phyloP scores from a whole-genome alignment of 2,888 invertebrate species.

The Chironomus tentans region DNA sequence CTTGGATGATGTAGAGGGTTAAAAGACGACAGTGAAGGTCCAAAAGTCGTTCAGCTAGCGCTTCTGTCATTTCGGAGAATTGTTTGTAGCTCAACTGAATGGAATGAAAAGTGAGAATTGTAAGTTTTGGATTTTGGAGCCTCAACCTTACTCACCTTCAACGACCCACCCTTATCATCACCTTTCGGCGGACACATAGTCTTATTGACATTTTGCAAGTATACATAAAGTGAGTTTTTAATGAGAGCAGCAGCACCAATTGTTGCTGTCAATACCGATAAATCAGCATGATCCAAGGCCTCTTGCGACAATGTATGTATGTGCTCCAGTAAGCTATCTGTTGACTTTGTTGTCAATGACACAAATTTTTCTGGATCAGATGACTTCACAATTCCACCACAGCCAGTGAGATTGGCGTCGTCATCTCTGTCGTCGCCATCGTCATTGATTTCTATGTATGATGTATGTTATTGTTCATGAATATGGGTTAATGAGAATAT shows the following conservation, averaged over 20 bases:
- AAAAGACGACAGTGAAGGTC: conserved; percentile 73
- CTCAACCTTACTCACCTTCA: conserved; percentile 37
- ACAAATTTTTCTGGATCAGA: conserved; percentile 72
- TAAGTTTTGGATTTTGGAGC: too few relatives aligned
- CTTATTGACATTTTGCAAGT: conserved; percentile 48
- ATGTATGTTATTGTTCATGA: background rate
- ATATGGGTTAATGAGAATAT: background rate
- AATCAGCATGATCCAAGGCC: conserved; percentile 73
- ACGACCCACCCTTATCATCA: conserved; percentile 40
- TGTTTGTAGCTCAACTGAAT: conserved; percentile 56
- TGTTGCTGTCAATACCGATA: conserved; percentile 70
- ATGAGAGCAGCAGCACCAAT: conserved; percentile 70
- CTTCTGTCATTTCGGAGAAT: conserved; percentile 75
- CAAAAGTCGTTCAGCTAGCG: conserved; percentile 68
- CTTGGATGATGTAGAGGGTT: conserved; percentile 71
- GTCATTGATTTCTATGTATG: conserved; percentile 5
- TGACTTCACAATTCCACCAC: conserved; percentile 56
- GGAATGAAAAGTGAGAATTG: too few relatives aligned
- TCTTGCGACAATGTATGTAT: conserved; percentile 72
- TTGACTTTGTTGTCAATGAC: conserved; percentile 56
- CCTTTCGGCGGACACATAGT: conserved; percentile 40
- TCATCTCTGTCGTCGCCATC: conserved; percentile 31
- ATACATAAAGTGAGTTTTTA: conserved; percentile 70
- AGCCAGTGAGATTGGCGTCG: conserved; percentile 43
- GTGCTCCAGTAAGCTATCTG: conserved; percentile 66